Evolutionary conservation across 2,888 invertebrate genomes (phyloP).

Genomic region (Ashinkailepas kermadecensis): DNA sequence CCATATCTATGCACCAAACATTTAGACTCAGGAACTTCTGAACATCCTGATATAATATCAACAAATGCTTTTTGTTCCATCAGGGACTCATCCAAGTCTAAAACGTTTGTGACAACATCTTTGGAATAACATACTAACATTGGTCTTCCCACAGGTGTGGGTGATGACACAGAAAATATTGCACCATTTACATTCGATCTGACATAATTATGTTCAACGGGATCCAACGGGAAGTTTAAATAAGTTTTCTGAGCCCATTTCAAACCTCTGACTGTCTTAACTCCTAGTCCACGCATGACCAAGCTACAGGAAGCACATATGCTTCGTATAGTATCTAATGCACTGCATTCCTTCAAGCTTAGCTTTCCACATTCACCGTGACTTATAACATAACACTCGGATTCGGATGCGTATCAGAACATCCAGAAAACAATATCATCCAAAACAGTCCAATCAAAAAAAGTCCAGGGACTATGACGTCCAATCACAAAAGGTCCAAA

Average conservation of each 20-base stretch:
- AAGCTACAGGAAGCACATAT: too few relatives aligned
- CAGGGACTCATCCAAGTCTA: slow-evolving; percentile 45
- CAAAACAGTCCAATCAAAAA: too few relatives aligned
- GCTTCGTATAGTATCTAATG: too few relatives aligned
- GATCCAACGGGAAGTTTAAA: slow-evolving; percentile 48
- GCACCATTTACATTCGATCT: slow-evolving; percentile 51
- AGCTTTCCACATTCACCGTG: too few relatives aligned
- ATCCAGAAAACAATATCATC: too few relatives aligned
- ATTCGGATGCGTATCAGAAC: too few relatives aligned
- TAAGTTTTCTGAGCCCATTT: slow-evolving; percentile 4
- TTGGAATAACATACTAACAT: background rate
- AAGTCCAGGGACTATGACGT: too few relatives aligned
- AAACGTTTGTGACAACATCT: slow-evolving; percentile 43
- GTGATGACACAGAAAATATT: slow-evolving; percentile 53
- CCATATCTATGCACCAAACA: slow-evolving; percentile 57
- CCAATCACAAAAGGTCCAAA: too few relatives aligned
- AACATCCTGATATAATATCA: slow-evolving; percentile 54
- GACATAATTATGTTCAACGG: slow-evolving; percentile 50
- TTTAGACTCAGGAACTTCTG: slow-evolving; percentile 51
- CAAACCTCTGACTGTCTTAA: background rate
- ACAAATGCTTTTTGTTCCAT: slow-evolving; percentile 47
- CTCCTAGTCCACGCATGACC: too few relatives aligned
- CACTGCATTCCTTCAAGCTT: too few relatives aligned
- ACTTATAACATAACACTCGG: too few relatives aligned
- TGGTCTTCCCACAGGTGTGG: slow-evolving; percentile 41